These are phyloP conservation scores for Ennomos quercinarius DNA, from an alignment of 2,888 invertebrate species.

Conservation along the genomic window DNA sequence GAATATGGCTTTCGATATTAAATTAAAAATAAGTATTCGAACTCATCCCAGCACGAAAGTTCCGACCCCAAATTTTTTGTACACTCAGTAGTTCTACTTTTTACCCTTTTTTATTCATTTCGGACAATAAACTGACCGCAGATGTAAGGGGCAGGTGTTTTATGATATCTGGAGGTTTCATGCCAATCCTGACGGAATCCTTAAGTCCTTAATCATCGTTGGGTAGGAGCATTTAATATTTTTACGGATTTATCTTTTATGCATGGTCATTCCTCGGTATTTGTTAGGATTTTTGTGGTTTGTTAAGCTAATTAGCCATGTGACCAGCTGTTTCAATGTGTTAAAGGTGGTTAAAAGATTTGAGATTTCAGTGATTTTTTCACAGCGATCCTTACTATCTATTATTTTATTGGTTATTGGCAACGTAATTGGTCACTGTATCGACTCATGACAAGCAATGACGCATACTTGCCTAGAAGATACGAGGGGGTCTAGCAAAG, in stretches of 20 bases:
- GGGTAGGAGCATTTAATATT: conserved; percentile 39
- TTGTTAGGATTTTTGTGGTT: conserved; percentile 49
- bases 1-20: no score
- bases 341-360: conserved; percentile 13
- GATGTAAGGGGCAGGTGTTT: conserved; percentile 73
- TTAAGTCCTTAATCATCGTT: conserved; percentile 27
- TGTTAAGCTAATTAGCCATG: conserved; percentile 51
- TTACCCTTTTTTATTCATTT: conserved; percentile 63
- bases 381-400: no score
- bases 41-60: neutral
- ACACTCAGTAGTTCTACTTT: conserved; percentile 38
- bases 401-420: no score
- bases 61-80: conserved; percentile 18
- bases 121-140: conserved; percentile 73
- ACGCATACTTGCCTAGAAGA: no score
- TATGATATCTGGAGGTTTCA: conserved; percentile 26
- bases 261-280: conserved; percentile 46
- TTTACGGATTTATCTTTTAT: conserved; percentile 40
- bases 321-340: conserved; percentile 36
- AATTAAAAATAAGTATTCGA: no score
- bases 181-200: conserved; percentile 34
- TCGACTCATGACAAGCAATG: no score
- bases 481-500: no score
- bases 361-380: no score
- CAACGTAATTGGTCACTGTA: no score